phyloP scores from a whole-genome alignment of 2,113 vertebrate genomes.

The Lophotis ruficrista region DNA sequence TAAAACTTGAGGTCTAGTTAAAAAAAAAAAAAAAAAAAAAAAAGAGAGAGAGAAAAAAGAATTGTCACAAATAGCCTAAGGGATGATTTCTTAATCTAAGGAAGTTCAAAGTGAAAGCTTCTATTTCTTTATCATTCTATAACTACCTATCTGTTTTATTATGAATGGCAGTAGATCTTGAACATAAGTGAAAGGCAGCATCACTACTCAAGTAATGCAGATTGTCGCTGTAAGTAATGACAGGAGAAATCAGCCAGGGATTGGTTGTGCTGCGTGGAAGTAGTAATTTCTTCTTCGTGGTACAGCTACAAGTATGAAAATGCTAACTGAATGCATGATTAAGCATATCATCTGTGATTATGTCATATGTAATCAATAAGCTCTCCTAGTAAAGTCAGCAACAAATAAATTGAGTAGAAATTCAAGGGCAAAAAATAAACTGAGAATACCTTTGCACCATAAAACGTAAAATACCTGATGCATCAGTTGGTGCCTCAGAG shows the following conservation, averaged over 20 bases:
- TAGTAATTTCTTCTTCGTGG: neutral
- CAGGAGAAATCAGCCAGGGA: neutral
- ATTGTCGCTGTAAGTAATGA: neutral
- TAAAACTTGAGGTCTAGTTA: neutral
- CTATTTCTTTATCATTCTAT: neutral
- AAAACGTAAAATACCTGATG: neutral
- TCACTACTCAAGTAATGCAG: neutral
- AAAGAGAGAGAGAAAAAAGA: neutral
- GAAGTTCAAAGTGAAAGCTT: neutral
- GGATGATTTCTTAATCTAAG: neutral
- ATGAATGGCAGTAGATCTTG: neutral
- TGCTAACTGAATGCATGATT: neutral
- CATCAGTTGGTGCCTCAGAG: neutral
- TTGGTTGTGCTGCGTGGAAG: neutral
- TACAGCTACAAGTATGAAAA: conserved; percentile 16
- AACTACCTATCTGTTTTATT: neutral
- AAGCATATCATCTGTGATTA: neutral
- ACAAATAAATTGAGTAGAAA: neutral
- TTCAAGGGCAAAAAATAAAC: neutral
- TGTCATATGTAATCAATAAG: neutral
- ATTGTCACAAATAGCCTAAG: neutral
- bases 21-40: neutral
- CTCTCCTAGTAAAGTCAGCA: neutral
- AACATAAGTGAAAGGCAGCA: neutral
- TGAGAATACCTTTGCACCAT: neutral